Evolutionary conservation across 2,113 vertebrate genomes (phyloP).

Genomic region (Bothrops jararaca): DNA sequence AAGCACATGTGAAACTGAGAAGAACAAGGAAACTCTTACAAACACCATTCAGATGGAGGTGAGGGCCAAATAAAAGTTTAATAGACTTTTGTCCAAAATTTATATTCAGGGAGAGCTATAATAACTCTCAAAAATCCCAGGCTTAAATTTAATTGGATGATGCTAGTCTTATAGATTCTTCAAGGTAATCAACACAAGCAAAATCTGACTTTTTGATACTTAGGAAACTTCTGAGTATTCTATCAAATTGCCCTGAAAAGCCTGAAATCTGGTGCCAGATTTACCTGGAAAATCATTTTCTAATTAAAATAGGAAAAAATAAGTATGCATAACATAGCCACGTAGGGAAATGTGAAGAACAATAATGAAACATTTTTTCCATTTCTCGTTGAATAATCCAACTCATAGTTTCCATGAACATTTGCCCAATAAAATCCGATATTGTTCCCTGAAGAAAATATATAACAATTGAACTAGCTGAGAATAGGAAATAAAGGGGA

Average conservation of each 20-base stretch:
- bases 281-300: background rate
- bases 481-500: background rate
- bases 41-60: background rate
- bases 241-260: background rate
- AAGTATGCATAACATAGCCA: conserved; percentile 37
- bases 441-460: conserved; percentile 29
- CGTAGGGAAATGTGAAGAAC: conserved; percentile 54
- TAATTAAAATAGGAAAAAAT: conserved; percentile 43
- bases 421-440: conserved; percentile 44
- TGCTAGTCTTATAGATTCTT: background rate
- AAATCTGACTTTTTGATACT: background rate
- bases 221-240: background rate
- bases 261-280: conserved; percentile 10
- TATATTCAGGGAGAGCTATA: background rate
- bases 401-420: conserved; percentile 25
- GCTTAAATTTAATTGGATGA: background rate
- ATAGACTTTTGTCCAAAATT: background rate
- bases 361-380: conserved; percentile 58
- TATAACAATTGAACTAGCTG: rapidly evolving
- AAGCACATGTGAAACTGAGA: background rate
- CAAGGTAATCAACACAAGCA: background rate
- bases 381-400: conserved; percentile 42
- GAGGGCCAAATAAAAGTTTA: background rate
- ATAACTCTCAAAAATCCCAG: background rate
- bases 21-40: background rate